phyloP scores from a whole-genome alignment of 2,797 vertebrate species.

The Gymnodraco acuticeps region DNA sequence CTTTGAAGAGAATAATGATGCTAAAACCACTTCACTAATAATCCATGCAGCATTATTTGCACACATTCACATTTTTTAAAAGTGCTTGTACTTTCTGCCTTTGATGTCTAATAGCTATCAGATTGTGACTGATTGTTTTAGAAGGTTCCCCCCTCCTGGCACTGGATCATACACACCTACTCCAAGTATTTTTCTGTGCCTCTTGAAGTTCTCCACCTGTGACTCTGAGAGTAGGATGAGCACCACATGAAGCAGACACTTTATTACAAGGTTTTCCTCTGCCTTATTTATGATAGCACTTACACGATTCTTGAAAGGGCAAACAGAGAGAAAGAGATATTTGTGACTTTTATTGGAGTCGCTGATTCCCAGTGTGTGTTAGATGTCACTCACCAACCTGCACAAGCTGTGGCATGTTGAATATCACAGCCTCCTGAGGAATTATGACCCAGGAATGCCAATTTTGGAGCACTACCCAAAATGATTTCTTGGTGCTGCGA shows the following conservation, averaged over 20 bases:
- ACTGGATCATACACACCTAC: slow-evolving; percentile 57
- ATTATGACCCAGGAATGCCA: slow-evolving; percentile 81
- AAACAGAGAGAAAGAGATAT: slow-evolving; percentile 35
- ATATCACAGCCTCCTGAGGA: slow-evolving; percentile 73
- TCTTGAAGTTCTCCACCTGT: slow-evolving; percentile 69
- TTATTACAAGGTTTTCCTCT: slow-evolving; percentile 58
- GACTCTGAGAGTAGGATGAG: slow-evolving; percentile 43
- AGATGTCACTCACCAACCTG: slow-evolving; percentile 77
- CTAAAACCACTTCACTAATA: background rate
- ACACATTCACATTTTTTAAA: slow-evolving; percentile 1
- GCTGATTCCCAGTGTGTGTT: slow-evolving; percentile 51
- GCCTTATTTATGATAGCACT: slow-evolving; percentile 59
- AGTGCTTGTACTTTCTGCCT: slow-evolving; percentile 20
- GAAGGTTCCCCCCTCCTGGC: slow-evolving; percentile 66
- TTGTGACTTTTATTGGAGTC: slow-evolving; percentile 60
- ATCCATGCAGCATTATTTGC: slow-evolving; percentile 7
- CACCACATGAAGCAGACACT: slow-evolving; percentile 39
- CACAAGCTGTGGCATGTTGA: slow-evolving; percentile 80
- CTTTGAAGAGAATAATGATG: background rate
- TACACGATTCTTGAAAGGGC: slow-evolving; percentile 20
- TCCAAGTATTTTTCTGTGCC: slow-evolving; percentile 67
- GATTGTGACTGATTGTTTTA: slow-evolving; percentile 60
- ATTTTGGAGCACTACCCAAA: slow-evolving; percentile 74
- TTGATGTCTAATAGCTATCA: slow-evolving; percentile 66
- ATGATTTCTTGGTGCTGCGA: slow-evolving; percentile 76